These are phyloP conservation scores for Eupeodes corollae DNA, from an alignment of 1,140 invertebrate species.

Conservation along the genomic window DNA sequence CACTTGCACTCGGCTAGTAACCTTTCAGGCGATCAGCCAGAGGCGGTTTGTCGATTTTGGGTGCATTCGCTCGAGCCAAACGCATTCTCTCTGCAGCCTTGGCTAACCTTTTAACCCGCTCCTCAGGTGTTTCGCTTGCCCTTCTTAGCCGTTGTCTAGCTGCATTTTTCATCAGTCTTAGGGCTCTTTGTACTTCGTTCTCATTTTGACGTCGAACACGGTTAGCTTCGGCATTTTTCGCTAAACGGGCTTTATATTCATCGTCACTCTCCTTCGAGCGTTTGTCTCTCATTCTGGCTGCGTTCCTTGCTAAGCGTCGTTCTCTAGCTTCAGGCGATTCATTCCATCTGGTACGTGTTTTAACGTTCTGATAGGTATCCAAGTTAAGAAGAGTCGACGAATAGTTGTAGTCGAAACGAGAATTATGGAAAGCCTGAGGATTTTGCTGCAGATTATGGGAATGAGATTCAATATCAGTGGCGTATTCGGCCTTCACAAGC, in stretches of 20 bases:
- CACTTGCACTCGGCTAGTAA: constrained; percentile 14
- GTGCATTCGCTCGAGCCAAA: constrained; percentile 25
- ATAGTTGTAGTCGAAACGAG: background rate
- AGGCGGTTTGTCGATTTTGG: constrained; percentile 33
- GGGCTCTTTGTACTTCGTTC: constrained; percentile 37
- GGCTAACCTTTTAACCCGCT: constrained; percentile 40
- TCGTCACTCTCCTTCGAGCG: constrained; percentile 28
- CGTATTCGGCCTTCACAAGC: too few relatives aligned
- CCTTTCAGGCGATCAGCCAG: constrained; percentile 33
- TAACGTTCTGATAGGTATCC: background rate
- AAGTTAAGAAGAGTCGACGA: background rate
- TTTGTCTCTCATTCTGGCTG: constrained; percentile 34
- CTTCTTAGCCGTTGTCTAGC: constrained; percentile 31
- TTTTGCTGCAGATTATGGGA: background rate
- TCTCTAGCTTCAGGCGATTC: constrained; percentile 30
- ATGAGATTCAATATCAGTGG: background rate
- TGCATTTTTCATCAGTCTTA: constrained; percentile 38
- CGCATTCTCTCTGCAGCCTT: constrained; percentile 34
- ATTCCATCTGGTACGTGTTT: constrained; percentile 23
- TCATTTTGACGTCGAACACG: constrained; percentile 34
- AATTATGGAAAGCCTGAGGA: background rate
- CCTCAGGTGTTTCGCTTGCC: constrained; percentile 39
- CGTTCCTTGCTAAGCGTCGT: constrained; percentile 30
- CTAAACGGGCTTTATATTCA: constrained; percentile 31
- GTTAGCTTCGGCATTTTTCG: constrained; percentile 36